These are phyloP conservation scores for Trissoscelio sp. DNA, from an alignment of 2,888 invertebrate genomes.

Conservation along the genomic window DNA sequence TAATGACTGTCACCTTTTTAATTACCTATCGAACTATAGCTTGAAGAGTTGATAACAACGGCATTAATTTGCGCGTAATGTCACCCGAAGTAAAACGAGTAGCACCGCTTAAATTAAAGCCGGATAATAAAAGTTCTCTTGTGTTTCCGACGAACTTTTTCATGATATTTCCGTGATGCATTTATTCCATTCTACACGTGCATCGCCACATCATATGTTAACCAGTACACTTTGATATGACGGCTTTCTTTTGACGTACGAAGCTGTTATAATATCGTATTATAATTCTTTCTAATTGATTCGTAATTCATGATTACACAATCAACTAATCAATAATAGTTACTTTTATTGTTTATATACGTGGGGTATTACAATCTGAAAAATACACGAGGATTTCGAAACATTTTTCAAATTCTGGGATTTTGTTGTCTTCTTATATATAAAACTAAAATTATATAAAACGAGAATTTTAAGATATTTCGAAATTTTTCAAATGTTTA, in stretches of 20 bases:
- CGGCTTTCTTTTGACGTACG: slow-evolving; percentile 47
- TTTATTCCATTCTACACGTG: slow-evolving; percentile 55
- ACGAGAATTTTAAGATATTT: no score
- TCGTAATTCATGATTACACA: slow-evolving; percentile 28
- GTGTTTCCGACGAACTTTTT: slow-evolving; percentile 70
- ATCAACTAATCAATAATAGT: no score
- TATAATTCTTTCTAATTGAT: slow-evolving; percentile 38
- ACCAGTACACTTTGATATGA: slow-evolving; percentile 41
- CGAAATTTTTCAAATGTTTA: no score
- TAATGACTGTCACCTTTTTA: slow-evolving; percentile 15
- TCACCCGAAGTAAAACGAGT: slow-evolving; percentile 72
- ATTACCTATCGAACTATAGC: slow-evolving; percentile 34
- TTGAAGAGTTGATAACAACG: slow-evolving; percentile 54
- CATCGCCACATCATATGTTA: slow-evolving; percentile 51
- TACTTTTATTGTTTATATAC: no score
- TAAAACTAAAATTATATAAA: no score
- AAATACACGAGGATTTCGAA: no score
- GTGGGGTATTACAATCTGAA: no score
- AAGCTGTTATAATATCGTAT: slow-evolving; percentile 34
- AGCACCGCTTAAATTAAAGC: slow-evolving; percentile 83
- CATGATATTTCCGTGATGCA: slow-evolving; percentile 50
- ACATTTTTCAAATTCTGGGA: no score
- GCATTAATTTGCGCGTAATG: slow-evolving; percentile 58
- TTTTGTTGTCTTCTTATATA: no score
- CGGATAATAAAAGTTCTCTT: slow-evolving; percentile 81